phyloP scores from a whole-genome alignment of 2,113 vertebrate genomes.

The Psilopogon haemacephalus region DNA sequence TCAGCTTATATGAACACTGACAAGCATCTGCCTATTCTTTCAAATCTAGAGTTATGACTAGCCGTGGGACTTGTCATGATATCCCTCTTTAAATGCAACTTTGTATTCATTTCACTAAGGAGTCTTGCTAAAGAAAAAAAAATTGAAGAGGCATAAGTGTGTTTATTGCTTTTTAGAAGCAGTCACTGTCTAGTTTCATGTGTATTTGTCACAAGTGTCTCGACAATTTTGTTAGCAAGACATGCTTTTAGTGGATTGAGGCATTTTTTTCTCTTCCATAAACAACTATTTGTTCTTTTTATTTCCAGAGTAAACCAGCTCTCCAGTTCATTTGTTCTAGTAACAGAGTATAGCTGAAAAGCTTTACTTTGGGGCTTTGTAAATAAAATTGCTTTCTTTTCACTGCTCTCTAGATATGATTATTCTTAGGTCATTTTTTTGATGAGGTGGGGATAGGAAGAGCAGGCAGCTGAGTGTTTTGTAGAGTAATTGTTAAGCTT shows the following conservation, averaged over 20 bases:
- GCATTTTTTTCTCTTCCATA: not conserved
- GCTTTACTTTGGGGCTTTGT: not conserved
- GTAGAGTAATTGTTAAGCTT: not conserved
- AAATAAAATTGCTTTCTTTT: not conserved
- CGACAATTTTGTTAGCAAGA: not conserved
- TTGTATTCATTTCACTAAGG: not conserved
- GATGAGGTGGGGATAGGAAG: not conserved
- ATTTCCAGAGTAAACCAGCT: not conserved
- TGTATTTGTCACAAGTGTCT: not conserved
- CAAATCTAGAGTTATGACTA: constrained; percentile 11
- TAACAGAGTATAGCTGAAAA: not conserved
- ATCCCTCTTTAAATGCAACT: not conserved
- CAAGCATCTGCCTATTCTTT: constrained; percentile 6
- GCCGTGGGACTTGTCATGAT: not conserved
- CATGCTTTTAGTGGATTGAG: not conserved
- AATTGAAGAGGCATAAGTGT: not conserved
- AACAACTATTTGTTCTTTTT: not conserved
- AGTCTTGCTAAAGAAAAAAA: not conserved
- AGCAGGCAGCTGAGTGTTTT: not conserved
- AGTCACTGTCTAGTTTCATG: not conserved
- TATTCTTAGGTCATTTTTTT: not conserved
- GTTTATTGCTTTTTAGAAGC: not conserved
- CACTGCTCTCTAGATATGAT: not conserved
- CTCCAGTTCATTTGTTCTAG: not conserved
- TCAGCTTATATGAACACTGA: not conserved